A percentile compares a stretch with the other conserved stretches of the same genome.
Conservation (phyloP, 1,140 invertebrate species). For the Dufourea novaeangliae region DNA sequence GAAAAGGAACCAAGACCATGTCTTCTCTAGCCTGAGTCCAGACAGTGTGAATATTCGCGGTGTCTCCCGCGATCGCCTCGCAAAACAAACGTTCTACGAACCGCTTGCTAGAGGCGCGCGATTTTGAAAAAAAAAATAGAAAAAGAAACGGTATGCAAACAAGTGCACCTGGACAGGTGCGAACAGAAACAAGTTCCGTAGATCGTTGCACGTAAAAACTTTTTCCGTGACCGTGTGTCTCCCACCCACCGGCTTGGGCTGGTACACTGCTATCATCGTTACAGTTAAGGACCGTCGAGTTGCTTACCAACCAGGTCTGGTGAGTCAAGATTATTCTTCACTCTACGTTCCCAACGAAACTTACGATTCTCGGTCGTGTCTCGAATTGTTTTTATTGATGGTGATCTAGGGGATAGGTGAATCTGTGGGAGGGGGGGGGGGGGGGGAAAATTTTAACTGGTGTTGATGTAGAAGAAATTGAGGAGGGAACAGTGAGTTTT, state of each 20-base stretch:
- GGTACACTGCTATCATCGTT: neutral
- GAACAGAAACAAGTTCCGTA: neutral
- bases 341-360: neutral
- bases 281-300: neutral
- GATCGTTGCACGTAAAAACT: slow-evolving; percentile 9
- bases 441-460: too few species aligned
- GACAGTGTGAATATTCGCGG: neutral
- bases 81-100: too few species aligned
- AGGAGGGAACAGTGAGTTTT: too few species aligned
- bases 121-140: too few species aligned
- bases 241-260: neutral
- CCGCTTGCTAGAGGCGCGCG: neutral
- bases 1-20: neutral
- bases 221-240: neutral
- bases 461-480: too few species aligned
- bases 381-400: too few species aligned
- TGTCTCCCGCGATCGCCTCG: neutral
- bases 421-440: too few species aligned
- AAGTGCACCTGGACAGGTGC: neutral
- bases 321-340: neutral
- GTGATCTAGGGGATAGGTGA: too few species aligned
- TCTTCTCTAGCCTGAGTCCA: neutral
- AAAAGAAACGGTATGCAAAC: slow-evolving; percentile 19
- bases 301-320: neutral
- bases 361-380: too few species aligned